Conservation (phyloP, 2,113 vertebrate species). For the Aegithalos caudatus region DNA sequence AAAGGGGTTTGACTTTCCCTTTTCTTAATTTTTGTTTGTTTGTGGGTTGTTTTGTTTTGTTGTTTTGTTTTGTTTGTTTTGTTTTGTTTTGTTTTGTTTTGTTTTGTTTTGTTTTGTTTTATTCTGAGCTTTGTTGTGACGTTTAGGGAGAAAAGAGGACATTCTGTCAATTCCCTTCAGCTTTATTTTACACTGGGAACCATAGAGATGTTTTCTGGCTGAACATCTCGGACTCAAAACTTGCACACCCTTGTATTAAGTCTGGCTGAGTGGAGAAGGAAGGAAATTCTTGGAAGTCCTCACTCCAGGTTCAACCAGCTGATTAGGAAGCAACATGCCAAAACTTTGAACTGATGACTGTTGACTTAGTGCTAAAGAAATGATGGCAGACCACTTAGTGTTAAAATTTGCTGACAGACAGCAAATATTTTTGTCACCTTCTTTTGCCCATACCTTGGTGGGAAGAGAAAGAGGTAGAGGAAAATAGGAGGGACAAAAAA, state of each 20-base stretch:
- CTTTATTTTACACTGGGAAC: too few relatives aligned
- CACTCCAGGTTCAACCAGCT: background rate
- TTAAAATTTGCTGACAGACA: background rate
- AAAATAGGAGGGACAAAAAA: background rate
- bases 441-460: background rate
- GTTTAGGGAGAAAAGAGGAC: too few relatives aligned
- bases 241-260: background rate
- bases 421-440: background rate
- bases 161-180: too few relatives aligned
- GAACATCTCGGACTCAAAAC: background rate
- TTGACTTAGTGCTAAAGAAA: background rate
- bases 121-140: too few relatives aligned
- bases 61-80: too few relatives aligned
- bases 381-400: background rate
- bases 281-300: background rate
- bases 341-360: background rate
- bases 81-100: too few relatives aligned
- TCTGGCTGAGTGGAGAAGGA: background rate
- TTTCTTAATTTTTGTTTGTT: too few relatives aligned
- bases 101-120: too few relatives aligned
- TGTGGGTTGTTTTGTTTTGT: too few relatives aligned
- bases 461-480: background rate
- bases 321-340: background rate
- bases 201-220: background rate
- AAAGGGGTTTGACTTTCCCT: too few relatives aligned